A percentile compares a stretch with the other conserved stretches of the same genome.
These are phyloP conservation scores for Cryptus viduatorius DNA, from an alignment of 2,888 invertebrate genomes.

Conservation along the genomic window DNA sequence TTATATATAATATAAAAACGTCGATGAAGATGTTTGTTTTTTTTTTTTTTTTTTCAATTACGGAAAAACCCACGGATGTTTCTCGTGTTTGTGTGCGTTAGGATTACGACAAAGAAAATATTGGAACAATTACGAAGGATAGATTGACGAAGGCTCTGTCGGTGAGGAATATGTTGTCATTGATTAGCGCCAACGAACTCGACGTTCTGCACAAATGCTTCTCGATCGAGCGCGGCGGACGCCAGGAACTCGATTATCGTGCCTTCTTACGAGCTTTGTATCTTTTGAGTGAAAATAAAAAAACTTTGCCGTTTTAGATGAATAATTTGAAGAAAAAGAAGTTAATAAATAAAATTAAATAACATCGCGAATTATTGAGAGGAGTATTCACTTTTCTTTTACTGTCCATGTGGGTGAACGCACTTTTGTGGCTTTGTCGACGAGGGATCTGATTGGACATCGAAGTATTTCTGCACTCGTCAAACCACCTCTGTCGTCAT, in stretches of 20 bases:
- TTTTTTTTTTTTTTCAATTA: neutral
- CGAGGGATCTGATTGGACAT: neutral
- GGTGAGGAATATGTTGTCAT: conserved; percentile 88
- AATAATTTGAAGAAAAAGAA: neutral
- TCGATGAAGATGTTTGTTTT: neutral
- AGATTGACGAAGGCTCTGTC: conserved; percentile 89
- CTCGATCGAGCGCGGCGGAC: conserved; percentile 88
- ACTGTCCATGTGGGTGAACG: conserved; percentile 4
- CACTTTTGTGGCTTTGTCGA: neutral
- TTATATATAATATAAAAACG: neutral
- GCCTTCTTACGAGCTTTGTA: conserved; percentile 89
- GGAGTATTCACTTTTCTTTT: neutral
- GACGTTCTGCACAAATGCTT: conserved; percentile 91
- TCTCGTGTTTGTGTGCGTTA: conserved; percentile 79
- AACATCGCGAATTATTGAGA: neutral
- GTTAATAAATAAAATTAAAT: neutral
- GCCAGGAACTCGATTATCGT: conserved; percentile 90
- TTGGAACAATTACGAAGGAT: conserved; percentile 89
- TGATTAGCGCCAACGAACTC: conserved; percentile 89
- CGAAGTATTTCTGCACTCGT: conserved; percentile 49
- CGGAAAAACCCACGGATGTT: neutral
- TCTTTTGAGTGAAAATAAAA: conserved; percentile 86
- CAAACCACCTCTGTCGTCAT: conserved; percentile 31
- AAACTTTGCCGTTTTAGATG: conserved; percentile 69
- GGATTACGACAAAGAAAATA: conserved; percentile 90